Percentiles rank a stretch among this genome's conserved stretches.
Conservation (phyloP, 2,888 invertebrate genomes). For the Podotricha telesiphe region DNA sequence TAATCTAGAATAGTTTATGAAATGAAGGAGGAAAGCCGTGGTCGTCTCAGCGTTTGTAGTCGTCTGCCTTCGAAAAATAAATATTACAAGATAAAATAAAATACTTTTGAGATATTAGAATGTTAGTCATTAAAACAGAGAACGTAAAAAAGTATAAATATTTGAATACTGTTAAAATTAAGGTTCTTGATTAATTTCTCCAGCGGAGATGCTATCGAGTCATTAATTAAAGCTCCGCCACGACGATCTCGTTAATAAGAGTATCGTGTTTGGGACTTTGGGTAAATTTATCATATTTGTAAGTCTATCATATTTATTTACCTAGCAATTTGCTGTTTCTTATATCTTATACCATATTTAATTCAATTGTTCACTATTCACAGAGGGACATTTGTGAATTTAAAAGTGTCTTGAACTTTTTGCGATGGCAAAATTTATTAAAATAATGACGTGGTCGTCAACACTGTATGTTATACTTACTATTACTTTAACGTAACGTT, state of each 20-base stretch:
- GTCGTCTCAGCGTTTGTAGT: no score
- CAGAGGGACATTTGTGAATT: constrained; percentile 8
- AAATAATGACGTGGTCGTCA: constrained; percentile 7
- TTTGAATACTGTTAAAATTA: constrained; percentile 3
- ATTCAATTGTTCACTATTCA: background rate
- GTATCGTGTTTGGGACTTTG: constrained; percentile 48
- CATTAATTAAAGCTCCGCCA: constrained; percentile 52
- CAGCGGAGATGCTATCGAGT: constrained; percentile 10
- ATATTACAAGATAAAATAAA: background rate
- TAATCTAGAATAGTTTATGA: no score
- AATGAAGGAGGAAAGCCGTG: no score
- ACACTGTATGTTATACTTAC: constrained; percentile 12
- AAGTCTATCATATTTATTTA: background rate
- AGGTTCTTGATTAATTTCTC: constrained; percentile 25
- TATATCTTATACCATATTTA: constrained; percentile 10
- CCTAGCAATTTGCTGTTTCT: background rate
- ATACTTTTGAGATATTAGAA: background rate
- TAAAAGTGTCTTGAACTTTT: constrained; percentile 15
- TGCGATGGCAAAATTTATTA: constrained; percentile 19
- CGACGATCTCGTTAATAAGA: constrained; percentile 53
- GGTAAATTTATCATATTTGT: constrained; percentile 44
- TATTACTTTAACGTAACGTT: background rate
- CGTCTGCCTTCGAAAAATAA: background rate
- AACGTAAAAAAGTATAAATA: background rate
- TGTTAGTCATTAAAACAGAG: background rate